These are phyloP conservation scores for Nymphalis c-album DNA, from an alignment of 2,888 invertebrate species.

Conservation along the genomic window DNA sequence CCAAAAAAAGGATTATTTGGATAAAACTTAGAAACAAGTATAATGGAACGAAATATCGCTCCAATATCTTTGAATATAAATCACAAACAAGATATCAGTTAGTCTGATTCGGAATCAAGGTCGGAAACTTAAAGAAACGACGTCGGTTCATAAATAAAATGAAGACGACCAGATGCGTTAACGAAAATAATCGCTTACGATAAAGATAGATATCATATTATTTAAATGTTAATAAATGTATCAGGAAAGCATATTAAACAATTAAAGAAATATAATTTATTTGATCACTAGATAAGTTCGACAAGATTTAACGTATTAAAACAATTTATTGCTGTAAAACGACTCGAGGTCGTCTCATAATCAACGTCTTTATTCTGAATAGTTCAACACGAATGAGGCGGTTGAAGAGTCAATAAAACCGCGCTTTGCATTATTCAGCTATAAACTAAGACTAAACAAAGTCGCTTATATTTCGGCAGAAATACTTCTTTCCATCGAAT, in stretches of 20 bases:
- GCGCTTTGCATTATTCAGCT: slow-evolving; percentile 18
- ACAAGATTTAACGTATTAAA: too few species aligned
- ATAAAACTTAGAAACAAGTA: slow-evolving; percentile 3
- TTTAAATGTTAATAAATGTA: slow-evolving; percentile 54
- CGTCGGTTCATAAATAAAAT: slow-evolving; percentile 59
- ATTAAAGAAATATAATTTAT: not conserved
- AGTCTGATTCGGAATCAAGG: slow-evolving; percentile 52
- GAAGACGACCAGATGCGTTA: slow-evolving; percentile 52
- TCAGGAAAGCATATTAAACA: slow-evolving; percentile 42
- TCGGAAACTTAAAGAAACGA: slow-evolving; percentile 48
- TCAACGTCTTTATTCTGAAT: slow-evolving; percentile 47
- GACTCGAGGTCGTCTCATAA: slow-evolving; percentile 21
- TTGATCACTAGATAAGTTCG: too few species aligned
- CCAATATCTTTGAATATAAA: slow-evolving; percentile 43
- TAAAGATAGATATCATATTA: slow-evolving; percentile 49
- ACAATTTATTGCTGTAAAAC: slow-evolving; percentile 28
- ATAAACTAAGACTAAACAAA: slow-evolving; percentile 40
- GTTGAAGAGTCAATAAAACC: slow-evolving; percentile 50
- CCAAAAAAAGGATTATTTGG: slow-evolving; percentile 12
- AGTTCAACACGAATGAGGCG: slow-evolving; percentile 41
- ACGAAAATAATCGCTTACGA: slow-evolving; percentile 45
- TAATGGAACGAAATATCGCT: slow-evolving; percentile 17
- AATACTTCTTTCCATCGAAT: slow-evolving; percentile 46
- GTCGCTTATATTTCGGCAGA: slow-evolving; percentile 46
- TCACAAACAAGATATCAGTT: slow-evolving; percentile 43